Conservation (phyloP, 2,113 vertebrate genomes). For the Brienomyrus brachyistius region DNA sequence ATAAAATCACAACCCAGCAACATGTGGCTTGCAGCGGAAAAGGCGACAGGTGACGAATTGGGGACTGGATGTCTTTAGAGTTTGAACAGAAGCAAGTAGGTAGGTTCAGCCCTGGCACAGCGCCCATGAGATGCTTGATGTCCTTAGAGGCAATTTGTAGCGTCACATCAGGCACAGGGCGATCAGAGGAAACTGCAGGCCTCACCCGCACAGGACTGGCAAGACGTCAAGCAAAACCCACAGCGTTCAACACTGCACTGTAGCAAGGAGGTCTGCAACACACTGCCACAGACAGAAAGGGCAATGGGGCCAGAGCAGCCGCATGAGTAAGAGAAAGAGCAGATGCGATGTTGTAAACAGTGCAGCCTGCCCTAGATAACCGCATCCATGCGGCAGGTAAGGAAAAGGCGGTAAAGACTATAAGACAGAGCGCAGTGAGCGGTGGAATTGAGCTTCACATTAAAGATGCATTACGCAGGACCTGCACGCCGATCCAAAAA, state of each 20-base stretch:
- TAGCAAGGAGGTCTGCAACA: not conserved
- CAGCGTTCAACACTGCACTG: not conserved
- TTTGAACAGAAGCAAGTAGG: not conserved
- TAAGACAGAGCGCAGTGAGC: not conserved
- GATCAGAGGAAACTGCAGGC: not conserved
- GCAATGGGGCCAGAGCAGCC: not conserved
- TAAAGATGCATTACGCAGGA: slow-evolving; percentile 1
- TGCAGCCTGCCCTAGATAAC: not conserved
- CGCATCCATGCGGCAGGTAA: not conserved
- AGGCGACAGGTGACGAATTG: not conserved
- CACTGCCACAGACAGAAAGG: not conserved
- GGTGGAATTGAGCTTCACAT: not conserved
- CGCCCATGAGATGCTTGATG: not conserved
- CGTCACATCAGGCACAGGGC: not conserved
- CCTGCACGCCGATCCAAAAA: not conserved
- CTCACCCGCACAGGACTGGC: not conserved
- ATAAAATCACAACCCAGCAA: not conserved
- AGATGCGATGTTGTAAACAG: not conserved
- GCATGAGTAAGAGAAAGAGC: not conserved
- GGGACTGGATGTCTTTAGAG: not conserved
- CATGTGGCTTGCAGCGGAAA: not conserved
- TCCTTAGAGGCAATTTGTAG: not conserved
- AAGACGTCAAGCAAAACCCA: not conserved
- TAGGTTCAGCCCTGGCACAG: not conserved
- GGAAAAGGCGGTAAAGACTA: not conserved